phyloP scores from a whole-genome alignment of 2,888 invertebrate genomes.

The Theretra japonica region DNA sequence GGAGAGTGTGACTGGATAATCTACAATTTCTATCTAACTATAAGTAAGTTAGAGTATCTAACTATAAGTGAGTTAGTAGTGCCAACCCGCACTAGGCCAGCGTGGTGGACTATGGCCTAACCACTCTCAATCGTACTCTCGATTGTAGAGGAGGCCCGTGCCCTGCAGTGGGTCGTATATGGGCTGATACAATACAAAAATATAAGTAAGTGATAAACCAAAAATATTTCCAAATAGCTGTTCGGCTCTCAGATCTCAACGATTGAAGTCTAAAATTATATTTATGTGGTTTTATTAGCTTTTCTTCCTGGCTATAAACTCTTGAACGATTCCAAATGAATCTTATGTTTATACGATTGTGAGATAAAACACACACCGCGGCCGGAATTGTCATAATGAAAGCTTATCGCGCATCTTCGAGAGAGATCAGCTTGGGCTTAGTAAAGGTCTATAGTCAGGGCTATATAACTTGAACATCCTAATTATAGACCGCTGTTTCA shows the following conservation, averaged over 20 bases:
- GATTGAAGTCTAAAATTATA: constrained; percentile 59
- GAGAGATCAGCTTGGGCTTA: neutral
- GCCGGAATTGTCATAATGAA: constrained; percentile 39
- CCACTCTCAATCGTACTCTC: no score
- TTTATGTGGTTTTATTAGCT: constrained; percentile 63
- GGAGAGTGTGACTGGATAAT: neutral
- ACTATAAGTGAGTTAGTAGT: no score
- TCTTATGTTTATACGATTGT: constrained; percentile 51
- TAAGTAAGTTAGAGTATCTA: no score
- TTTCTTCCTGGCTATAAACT: constrained; percentile 68
- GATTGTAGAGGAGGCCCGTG: no score
- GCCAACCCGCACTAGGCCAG: no score
- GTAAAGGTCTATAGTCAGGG: neutral
- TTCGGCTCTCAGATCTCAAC: constrained; percentile 54
- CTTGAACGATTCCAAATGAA: constrained; percentile 53
- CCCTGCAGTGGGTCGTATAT: no score
- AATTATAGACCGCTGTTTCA: neutral
- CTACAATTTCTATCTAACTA: constrained; percentile 14
- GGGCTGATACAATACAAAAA: no score
- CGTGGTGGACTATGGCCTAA: no score
- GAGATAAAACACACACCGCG: constrained; percentile 43
- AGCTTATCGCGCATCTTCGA: constrained; percentile 40
- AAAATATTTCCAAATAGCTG: constrained; percentile 49
- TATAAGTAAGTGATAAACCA: constrained; percentile 35
- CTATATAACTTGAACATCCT: neutral